phyloP scores from a whole-genome alignment of 1,140 invertebrate genomes.

The Pinna nobilis region DNA sequence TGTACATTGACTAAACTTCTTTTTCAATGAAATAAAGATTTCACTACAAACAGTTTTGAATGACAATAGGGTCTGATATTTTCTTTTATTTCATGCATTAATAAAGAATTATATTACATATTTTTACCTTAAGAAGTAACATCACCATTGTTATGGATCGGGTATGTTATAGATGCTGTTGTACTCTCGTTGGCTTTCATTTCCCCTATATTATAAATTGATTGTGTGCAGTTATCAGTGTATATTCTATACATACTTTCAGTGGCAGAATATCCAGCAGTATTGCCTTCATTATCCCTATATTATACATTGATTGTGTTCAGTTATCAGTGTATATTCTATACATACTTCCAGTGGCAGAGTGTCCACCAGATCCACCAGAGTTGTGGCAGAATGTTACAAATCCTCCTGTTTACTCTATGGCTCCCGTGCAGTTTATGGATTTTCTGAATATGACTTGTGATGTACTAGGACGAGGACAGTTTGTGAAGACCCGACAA shows the following conservation, averaged over 20 bases:
- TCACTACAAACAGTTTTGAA: no score
- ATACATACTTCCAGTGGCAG: neutral
- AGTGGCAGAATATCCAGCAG: neutral
- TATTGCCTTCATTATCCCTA: neutral
- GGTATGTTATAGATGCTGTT: no score
- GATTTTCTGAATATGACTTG: neutral
- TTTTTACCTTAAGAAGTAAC: no score
- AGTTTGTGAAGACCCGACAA: neutral
- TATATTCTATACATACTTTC: neutral
- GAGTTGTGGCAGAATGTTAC: no score
- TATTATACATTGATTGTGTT: neutral
- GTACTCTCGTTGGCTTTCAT: no score
- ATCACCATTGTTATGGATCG: no score
- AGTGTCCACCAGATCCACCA: neutral
- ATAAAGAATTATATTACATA: no score
- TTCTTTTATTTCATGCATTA: no score
- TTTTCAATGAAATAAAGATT: no score
- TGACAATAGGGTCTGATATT: no score
- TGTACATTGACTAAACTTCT: no score
- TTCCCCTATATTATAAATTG: neutral
- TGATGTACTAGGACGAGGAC: neutral
- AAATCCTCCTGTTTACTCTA: neutral
- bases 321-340: neutral
- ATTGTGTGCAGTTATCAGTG: neutral
- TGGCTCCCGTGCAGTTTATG: neutral